Evolutionary conservation across 2,113 vertebrate species (phyloP), one percentile per base, ranked within the genome.

Genomic region (Craseonycteris thonglongyai): DNA sequence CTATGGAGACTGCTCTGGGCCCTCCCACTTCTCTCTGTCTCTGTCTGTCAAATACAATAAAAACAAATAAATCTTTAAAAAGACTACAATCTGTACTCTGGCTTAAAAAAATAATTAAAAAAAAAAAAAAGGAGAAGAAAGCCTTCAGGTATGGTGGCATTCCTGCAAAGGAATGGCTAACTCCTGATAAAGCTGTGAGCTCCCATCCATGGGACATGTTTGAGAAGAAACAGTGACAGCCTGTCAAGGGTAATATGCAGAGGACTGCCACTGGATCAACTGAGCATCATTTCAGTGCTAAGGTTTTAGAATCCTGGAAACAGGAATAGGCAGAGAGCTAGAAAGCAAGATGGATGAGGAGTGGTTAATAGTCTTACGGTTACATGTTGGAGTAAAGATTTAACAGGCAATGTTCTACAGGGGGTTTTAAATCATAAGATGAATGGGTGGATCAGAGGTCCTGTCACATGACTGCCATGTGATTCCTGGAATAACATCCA

Each of bases 171-270:
- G 47, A 59, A 59, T 2, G 7, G 28, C 74, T 42, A 26, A 42
- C 54, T 82, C 65, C 51, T 88, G 35, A 72, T 30, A 33, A 90
- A 54, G 22, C 54, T 14, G 3, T 12, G 35, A 76, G 86, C 47
- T 38, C 42, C 22, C n/a, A 0, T 0, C 7, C 28, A 1, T 2
- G 12, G 72, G 66, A 61, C 4, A 1, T 21, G n/a, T 63, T 86
- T 2, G 13, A 58, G 88, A 69, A 90, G 59, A 14, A 87, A 66
- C 13, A n/a, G 35, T 38, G 30, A 56, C 40, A 19, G 35, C 13
- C 26, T 38, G 45, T 68, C 75, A 47, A 68, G 66, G 35, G 42
- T n/a, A 42, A 49, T 19, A 54, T 2, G 75, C 58, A 66, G 65
- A 72, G 13, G 45, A 30, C 28, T 68, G 7, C 61, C 59, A 49